Evolutionary conservation across 92 coral and sea anemone genomes (phyloP), one percentile per base, ranked within the genome.

Genomic region (Diadumene lineata): DNA sequence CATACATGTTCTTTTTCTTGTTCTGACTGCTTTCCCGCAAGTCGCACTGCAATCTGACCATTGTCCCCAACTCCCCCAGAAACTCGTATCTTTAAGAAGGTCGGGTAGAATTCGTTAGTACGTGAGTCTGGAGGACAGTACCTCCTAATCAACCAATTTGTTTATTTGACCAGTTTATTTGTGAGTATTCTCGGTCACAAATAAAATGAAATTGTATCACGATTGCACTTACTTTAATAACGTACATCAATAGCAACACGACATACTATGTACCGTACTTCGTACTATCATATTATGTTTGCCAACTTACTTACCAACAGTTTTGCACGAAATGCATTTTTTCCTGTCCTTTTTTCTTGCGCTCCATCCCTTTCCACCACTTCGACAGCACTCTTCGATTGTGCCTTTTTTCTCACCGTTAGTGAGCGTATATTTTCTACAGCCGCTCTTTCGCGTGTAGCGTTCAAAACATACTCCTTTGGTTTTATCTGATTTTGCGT

Each of bases 21-120:
- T 21, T 23, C 10, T 53, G 2, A 23, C 10, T 1, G 85, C 76
- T 11, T 56, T 64, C 11, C 92, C 92, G 34, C 92, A 87, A 1
- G 92, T 87, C 19, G 78, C 82, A 15, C 77, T 82, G 69, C 92
- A 87, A 0, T 13, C 21, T 7, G 88, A 60, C 92, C 92, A 87
- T 6, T 7, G 29, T 23, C 82, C 72, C 92, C 92, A 87, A 0
- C 29, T 51, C 4, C 69, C 53, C 92, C 92, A 87, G 29, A 60
- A 73, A 75, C 92, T 83, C 26, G 88, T 79, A 34, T 16, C 92
- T 87, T 67, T 7, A 55, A 11, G 11, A 60, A 67, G 1, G 21
- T 64, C 31, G 4, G n/a, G 4, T 25, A 26, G 19, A 62, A 3
- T 27, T 4, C 31, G 72, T 51, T n/a, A n/a, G n/a, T n/a, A n/a